These are phyloP conservation scores for Petrocephalus schoutedeni DNA, from an alignment of 2,797 vertebrate species.

Conservation along the genomic window DNA sequence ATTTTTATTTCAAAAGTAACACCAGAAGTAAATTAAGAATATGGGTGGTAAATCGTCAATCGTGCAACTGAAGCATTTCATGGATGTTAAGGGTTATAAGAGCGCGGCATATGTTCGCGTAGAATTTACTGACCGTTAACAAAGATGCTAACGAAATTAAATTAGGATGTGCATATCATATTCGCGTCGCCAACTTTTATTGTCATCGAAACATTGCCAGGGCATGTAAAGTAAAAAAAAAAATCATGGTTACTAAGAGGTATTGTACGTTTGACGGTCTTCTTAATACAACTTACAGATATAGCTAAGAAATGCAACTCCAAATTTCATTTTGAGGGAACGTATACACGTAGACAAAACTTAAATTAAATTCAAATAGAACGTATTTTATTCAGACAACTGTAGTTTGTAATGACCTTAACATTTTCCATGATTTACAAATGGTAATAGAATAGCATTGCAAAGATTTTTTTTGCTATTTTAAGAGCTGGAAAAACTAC, in stretches of 20 bases:
- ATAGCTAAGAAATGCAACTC: neutral
- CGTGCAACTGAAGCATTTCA: neutral
- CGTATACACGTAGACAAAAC: neutral
- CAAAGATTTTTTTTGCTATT: neutral
- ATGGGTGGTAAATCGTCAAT: neutral
- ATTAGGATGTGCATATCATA: neutral
- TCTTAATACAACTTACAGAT: neutral
- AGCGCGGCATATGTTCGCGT: neutral
- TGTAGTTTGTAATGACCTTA: neutral
- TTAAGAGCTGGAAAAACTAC: neutral
- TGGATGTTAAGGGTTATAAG: neutral
- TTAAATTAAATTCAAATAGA: neutral
- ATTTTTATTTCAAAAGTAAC: neutral
- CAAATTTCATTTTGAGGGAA: neutral
- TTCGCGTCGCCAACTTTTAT: neutral
- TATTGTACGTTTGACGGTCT: neutral
- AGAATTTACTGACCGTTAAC: too few species aligned
- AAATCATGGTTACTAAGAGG: neutral
- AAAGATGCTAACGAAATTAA: too few species aligned
- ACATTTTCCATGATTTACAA: neutral
- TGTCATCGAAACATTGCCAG: neutral
- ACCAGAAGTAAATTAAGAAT: neutral
- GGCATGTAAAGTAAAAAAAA: neutral
- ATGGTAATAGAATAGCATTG: neutral
- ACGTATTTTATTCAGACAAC: neutral